phyloP scores from a whole-genome alignment of 1,140 invertebrate genomes.

The Penaeus japonicus region DNA sequence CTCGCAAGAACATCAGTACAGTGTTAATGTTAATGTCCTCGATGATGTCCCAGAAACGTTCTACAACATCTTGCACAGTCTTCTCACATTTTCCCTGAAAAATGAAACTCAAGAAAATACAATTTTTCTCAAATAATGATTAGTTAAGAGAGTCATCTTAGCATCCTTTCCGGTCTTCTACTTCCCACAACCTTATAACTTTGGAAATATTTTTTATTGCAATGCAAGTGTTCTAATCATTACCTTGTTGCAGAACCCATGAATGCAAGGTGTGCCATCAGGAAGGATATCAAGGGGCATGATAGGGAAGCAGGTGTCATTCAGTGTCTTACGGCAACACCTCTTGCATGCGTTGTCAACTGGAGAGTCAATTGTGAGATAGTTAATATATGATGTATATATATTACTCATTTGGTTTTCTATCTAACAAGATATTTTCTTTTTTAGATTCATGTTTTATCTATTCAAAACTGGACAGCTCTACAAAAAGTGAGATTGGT shows the following conservation, averaged over 20 bases:
- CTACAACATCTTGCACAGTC: slow-evolving; percentile 92
- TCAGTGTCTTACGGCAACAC: slow-evolving; percentile 88
- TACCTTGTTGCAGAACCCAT: slow-evolving; percentile 86
- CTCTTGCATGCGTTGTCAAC: slow-evolving; percentile 85
- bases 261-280: slow-evolving; percentile 93
- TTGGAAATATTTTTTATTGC: no score
- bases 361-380: background rate
- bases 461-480: no score
- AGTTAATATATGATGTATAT: no score
- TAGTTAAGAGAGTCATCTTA: no score
- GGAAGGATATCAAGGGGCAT: slow-evolving; percentile 75
- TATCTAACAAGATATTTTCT: no score
- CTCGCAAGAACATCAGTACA: slow-evolving; percentile 82
- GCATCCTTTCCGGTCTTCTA: no score
- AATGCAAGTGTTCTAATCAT: background rate
- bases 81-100: slow-evolving; percentile 87
- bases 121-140: no score
- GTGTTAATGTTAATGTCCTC: slow-evolving; percentile 95
- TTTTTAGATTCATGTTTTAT: no score
- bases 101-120: slow-evolving; percentile 13
- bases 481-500: no score
- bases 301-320: slow-evolving; percentile 89
- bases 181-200: no score
- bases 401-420: no score
- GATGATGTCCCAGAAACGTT: slow-evolving; percentile 95